Percentiles rank a stretch among this genome's conserved stretches.
Conservation (phyloP, 2,797 vertebrate genomes). For the Myotis planiceps region DNA sequence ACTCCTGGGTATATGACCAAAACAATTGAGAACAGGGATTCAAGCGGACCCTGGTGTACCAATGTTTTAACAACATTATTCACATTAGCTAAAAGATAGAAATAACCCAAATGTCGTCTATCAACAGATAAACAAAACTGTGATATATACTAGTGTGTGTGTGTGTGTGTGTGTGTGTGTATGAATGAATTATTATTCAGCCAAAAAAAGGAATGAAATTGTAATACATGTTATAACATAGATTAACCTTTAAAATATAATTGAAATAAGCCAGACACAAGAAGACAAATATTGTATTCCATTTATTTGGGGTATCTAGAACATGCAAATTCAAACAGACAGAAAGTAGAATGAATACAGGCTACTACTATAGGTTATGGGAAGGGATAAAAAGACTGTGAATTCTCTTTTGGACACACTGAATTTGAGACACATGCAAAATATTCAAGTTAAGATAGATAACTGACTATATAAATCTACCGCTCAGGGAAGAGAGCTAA, state of each 20-base stretch:
- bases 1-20: not conserved
- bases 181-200: not conserved
- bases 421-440: conserved; percentile 13
- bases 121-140: not conserved
- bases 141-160: not conserved
- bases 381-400: not conserved
- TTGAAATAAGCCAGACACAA: not conserved
- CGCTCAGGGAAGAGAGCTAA: not conserved
- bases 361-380: not conserved
- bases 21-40: not conserved
- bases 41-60: not conserved
- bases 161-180: too few relatives aligned
- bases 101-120: not conserved
- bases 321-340: conserved; percentile 12
- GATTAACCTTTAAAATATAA: conserved; percentile 6
- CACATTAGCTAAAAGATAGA: not conserved
- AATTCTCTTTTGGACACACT: conserved; percentile 8
- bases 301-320: not conserved
- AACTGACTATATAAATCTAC: not conserved
- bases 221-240: not conserved
- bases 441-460: not conserved
- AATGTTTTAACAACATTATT: not conserved
- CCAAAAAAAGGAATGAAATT: conserved; percentile 26
- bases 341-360: not conserved
- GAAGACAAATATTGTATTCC: not conserved